Evolutionary conservation across 1,140 invertebrate species (phyloP), one percentile per base, ranked within the genome.

Genomic region (Formica exsecta): DNA sequence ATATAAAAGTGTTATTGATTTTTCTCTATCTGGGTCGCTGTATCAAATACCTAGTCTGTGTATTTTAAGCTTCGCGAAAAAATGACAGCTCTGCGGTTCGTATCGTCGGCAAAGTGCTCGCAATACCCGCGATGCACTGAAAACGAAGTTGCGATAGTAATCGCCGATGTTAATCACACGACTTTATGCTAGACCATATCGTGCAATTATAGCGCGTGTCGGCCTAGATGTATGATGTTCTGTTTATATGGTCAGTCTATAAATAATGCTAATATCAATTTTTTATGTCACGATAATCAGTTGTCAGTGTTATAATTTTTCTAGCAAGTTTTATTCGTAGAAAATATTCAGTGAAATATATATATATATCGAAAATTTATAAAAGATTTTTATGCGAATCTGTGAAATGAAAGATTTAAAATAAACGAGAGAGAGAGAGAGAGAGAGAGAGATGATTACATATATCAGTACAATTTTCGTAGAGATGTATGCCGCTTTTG

Each of bases 201-300:
- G 68, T 19, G 11, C 25, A n/a, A 73, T 81, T 73, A 81, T 19
- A 54, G 25, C n/a, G 7, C 8, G 16, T 36, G 25, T 83, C 79
- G 41, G 68, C 38, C 38, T 74, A 61, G 68, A 83, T 83, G 73
- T 73, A 74, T 68, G 54, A 83, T 48, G 68, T 22, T 83, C 41
- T 41, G 4, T 36, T 51, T 76, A 77, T 77, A 3, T 38, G 66
- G 66, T 19, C 68, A 54, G 48, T 13, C 65, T 80, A 80, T 81
- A 81, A 81, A 81, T 81, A 81, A 74, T 83, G 54, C 38, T 11
- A 19, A 16, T 70, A 13, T 73, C 79, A 83, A 73, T 73, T 57
- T 83, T 73, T 83, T 48, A 61, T 74, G 4, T 22, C 13, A 19
- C 38, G 29, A 54, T 54, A 59, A 80, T 38, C 48, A 44, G 44